Base-by-base conservation (phyloP, 2,797 vertebrate species). In the Perodicticus potto region DNA sequence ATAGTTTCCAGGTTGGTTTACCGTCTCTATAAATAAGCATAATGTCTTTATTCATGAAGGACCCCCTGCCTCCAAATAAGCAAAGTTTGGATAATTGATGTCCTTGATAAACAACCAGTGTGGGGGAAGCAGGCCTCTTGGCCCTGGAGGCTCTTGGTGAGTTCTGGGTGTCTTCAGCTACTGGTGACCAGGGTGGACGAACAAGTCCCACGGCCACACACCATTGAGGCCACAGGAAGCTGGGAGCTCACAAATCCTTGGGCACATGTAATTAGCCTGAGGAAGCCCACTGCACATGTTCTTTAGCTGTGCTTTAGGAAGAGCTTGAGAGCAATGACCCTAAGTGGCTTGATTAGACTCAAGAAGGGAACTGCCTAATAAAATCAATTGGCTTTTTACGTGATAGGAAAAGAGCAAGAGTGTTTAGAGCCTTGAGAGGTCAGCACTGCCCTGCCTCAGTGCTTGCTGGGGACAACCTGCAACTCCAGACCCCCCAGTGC, bases 1-100 rank as follows among this genome's bases (percentile, higher is more conserved):
- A 87, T 78, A 93, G 96, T 97, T 97, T 94, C 98, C 98, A 34
- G 81, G 97, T 97, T 83, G 97, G 96, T 97, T 97, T 98, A 97
- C 93, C 45, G 16, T 97, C 96, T 93, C 96, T 97, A 78, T 97
- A 97, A 97, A 96, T 95, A 96, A 89, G 43, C n/a, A 89, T 40
- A 96, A 78, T 61, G 84, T 69, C 81, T 95, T 88, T 37, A 94
- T 97, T 96, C 78, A 93, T 91, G 63, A 84, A 94, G 82, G 9
- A 77, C 65, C 72, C 67, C 70, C 78, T 27, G 73, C n/a, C 86
- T 94, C 78, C 84, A 61, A 90, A 86, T 34, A 91, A 49, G 59
- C 63, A 67, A 55, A 63, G 40, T 20, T 81, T 25, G 70, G 86
- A 63, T 37, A 89, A 63, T 32, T 32, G 67, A 73, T 22, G 22